Base-by-base conservation (phyloP, 2,797 vertebrate species). In the Sitta carolinensis region DNA sequence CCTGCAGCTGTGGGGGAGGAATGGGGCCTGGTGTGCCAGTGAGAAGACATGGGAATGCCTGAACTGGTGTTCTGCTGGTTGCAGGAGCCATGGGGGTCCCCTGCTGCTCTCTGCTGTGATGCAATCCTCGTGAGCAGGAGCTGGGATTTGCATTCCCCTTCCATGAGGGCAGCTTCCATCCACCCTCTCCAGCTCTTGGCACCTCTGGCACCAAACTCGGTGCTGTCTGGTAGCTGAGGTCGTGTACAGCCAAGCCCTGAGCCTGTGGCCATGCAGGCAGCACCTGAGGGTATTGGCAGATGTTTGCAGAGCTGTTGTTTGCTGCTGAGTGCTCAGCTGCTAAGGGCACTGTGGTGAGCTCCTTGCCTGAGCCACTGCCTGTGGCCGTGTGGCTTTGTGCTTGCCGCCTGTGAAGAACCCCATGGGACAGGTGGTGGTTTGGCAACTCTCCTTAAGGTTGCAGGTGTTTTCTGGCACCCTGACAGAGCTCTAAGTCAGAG, bases 131-230 rank as follows among this genome's bases (percentile, higher is more conserved):
- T 4, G 22, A 79, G 34, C 40, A 87, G n/a, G 20, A 69, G 30
- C 76, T 52, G 69, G 55, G 52, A 27, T 77, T 52, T 66, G 45
- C 3, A 5, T 22, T 83, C 75, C 64, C 34, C 51, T 30, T n/a
- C 47, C 36, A 6, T 29, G 12, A 51, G 55, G 27, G 47, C 38
- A 51, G 42, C 10, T 3, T 18, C 77, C 52, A 54, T 18, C 77
- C 52, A 54, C 40, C 57, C 48, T 59, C 48, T 73, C 57, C 48
- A 13, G 8, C 38, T 61, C 43, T 10, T 7, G 36, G 51, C 11
- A 16, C 63, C 72, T 9, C 14, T 0, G 0, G 58, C 20, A 9
- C 19, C 19, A n/a, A 7, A 7, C 45, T 63, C 4, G 14, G 3
- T 3, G 0, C 2, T 48, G 12, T 14, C 52, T 67, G 70, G 75